Evolutionary conservation across 1,140 invertebrate genomes (phyloP), one percentile per base, ranked within the genome.

Genomic region (Megathymus violae): DNA sequence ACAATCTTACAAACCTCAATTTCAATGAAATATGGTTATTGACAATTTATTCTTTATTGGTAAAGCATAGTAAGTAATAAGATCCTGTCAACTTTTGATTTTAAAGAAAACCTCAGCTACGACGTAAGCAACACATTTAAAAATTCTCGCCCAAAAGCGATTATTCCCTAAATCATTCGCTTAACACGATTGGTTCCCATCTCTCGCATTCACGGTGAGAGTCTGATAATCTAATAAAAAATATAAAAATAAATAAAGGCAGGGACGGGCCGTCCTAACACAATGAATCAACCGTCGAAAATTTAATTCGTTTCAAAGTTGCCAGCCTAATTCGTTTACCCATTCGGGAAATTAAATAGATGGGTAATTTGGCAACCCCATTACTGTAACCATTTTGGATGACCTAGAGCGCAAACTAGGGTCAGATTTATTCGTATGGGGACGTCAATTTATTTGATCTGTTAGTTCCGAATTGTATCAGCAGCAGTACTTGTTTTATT

Each of bases 311-410:
- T 80, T 79, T 82, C 83, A 84, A 85, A 86, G 85, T 89, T 89
- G 80, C 86, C 85, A 88, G 83, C 78, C 76, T 88, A 85, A 89
- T 89, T 88, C 85, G 82, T 87, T 89, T 89, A 89, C 76, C 75
- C 86, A 83, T 86, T 85, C 79, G 85, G 79, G 77, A 86, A 89
- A 89, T 89, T 89, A 89, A 89, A 89, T 89, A 88, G 87, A 86
- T 86, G 82, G 87, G 83, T 84, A 88, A 88, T 88, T 88, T 87
- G 74, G 77, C 82, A 80, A 82, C 77, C 85, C 87, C 78, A 85
- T 89, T 82, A 87, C 75, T 74, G 71, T 73, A 65, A 67, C 46
- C 62, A 61, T 47, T 40, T 68, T 68, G 67, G 71, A 72, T 58
- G 59, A 74, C 74, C 74, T 78, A 76, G 75, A 69, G 76, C 48